Base-by-base conservation (phyloP, 2,113 vertebrate genomes). In the Albula goreensis region DNA sequence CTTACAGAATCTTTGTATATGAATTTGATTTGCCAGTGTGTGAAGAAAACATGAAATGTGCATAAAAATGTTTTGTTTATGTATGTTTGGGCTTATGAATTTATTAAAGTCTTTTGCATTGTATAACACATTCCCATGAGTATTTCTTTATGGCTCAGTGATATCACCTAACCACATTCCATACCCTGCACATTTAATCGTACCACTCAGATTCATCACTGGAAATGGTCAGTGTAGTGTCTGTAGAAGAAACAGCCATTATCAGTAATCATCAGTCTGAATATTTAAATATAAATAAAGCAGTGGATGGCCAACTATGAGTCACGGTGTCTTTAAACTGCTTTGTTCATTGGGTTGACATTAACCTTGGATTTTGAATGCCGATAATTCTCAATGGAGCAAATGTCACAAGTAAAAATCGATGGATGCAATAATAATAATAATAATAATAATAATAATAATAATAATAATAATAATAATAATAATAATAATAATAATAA, bases 61-160 rank as follows among this genome's bases (percentile, higher is more conserved):
- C 96, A 89, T 91, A 91, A 88, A 93, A 94, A 92, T 95, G 94
- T 95, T 96, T 94, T 95, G 94, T 95, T 95, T 92, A 94, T 95
- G 94, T 95, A 95, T 96, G 95, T 96, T 95, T 95, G 93, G 92
- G 95, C 95, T 96, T 96, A 92, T 92, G 92, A 93, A 93, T 90
- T 95, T 96, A 96, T 96, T 96, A 96, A 96, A 96, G 95, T 96
- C 92, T 95, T 96, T 96, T 96, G 94, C 95, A 96, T 94, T 94
- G 92, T 95, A 95, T 90, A 90, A 90, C 89, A 93, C 87, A 94
- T 92, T 94, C 92, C 89, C 90, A 93, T 48, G 93, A 92, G 91
- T 95, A 93, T 90, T 94, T 86, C 66, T 90, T 95, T 94, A 85
- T 94, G 94, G 86, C 88, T 89, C 74, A 86, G 22, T 48, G 79